Base-by-base conservation (phyloP, 2,888 invertebrate genomes). In the Lomographa bimaculata region DNA sequence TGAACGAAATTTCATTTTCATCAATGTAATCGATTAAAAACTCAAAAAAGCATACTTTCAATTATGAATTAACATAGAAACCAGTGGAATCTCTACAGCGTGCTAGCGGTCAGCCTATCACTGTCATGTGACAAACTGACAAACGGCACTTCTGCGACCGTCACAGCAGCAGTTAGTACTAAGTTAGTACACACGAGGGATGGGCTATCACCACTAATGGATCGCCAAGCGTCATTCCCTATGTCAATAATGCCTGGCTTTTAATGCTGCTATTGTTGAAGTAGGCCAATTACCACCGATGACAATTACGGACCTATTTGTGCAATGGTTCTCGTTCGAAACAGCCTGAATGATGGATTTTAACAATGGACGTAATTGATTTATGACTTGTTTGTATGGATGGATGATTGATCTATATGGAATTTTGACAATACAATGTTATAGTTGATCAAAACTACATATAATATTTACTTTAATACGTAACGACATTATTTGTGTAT, bases 221-320 rank as follows among this genome's bases (percentile, higher is more conserved):
- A 71, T 71, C 64, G 50, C 57, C 60, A 57, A 58, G 70, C 68
- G 71, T 74, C 75, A 76, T 71, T 60, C 64, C 69, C 67, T 72
- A 66, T 75, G 71, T 76, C 80, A 79, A 80, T 79, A 77, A 73
- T 63, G 63, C 61, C 62, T 47, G 60, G 72, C 77, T 72, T 80
- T 80, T 75, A 79, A 79, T 75, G 70, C 58, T 63, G 63, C 71
- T 68, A 72, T 79, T 82, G 73, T 79, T 79, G 68, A 74, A 78
- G 70, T 72, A 71, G 66, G 64, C 64, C 73, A 80, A 78, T 82
- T 77, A 79, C 75, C 69, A 61, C 50, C 57, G 53, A 58, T 57
- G 62, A 66, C 64, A 68, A 73, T 77, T 69, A 75, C 55, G 54
- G 53, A 49, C 44, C 46, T 60, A 57, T 67, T 61, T 54, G 50